phyloP scores from a whole-genome alignment of 2,888 invertebrate species.

The Drosophila leonis region DNA sequence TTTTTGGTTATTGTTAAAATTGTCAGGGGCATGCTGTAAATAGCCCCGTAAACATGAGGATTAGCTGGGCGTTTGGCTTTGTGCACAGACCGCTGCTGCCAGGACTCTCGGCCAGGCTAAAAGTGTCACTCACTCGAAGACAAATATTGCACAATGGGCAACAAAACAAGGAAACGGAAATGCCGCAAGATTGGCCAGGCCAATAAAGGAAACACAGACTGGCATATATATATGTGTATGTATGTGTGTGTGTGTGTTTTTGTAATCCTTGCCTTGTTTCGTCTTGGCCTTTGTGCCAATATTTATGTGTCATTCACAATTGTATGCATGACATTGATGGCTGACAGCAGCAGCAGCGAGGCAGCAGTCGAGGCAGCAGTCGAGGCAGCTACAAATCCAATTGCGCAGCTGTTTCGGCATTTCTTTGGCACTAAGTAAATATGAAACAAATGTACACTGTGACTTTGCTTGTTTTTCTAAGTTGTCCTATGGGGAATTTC shows the following conservation, averaged over 20 bases:
- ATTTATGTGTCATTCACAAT: slow-evolving; percentile 78
- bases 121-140: slow-evolving; percentile 71
- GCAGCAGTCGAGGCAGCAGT: slow-evolving; percentile 33
- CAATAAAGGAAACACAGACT: slow-evolving; percentile 32
- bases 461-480: slow-evolving; percentile 60
- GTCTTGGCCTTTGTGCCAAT: slow-evolving; percentile 65
- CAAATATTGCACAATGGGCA: slow-evolving; percentile 69
- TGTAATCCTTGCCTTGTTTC: slow-evolving; percentile 66
- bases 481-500: slow-evolving; percentile 28
- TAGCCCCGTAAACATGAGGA: slow-evolving; percentile 81
- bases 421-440: slow-evolving; percentile 68
- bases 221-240: slow-evolving; percentile 5
- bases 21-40: slow-evolving; percentile 74
- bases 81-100: slow-evolving; percentile 51
- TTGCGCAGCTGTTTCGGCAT: slow-evolving; percentile 74
- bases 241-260: slow-evolving; percentile 5
- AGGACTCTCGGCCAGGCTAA: slow-evolving; percentile 55
- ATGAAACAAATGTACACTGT: slow-evolving; percentile 72
- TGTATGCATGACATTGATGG: slow-evolving; percentile 80
- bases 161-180: slow-evolving; percentile 78
- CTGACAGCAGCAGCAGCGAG: slow-evolving; percentile 51
- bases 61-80: slow-evolving; percentile 78
- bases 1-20: slow-evolving; percentile 73
- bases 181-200: slow-evolving; percentile 75
- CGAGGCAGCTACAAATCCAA: slow-evolving; percentile 66